Percentiles rank a stretch among this genome's conserved stretches.
Evolutionary conservation across 1,140 invertebrate genomes (phyloP).

Genomic region (Mactra quadrangularis): DNA sequence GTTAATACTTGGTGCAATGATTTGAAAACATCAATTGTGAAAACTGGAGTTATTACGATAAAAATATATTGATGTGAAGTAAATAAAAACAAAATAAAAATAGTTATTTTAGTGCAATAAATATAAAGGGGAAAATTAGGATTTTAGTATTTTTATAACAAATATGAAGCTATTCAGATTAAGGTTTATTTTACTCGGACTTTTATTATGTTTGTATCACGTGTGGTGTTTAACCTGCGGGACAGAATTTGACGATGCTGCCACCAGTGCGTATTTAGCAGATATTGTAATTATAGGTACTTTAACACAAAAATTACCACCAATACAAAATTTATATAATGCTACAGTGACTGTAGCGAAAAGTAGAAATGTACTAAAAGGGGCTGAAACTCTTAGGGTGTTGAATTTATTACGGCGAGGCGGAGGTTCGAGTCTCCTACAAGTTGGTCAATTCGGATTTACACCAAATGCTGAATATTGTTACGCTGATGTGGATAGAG

Average conservation of each 20-base stretch:
- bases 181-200: constrained; percentile 69
- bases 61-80: no score
- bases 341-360: constrained; percentile 52
- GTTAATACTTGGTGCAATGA: no score
- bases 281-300: constrained; percentile 61
- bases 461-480: constrained; percentile 50
- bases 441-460: constrained; percentile 66
- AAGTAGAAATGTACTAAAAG: constrained; percentile 64
- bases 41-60: no score
- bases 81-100: no score
- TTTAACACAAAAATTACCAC: constrained; percentile 62
- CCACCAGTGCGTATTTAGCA: constrained; percentile 65
- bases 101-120: no score
- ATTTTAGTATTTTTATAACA: not conserved
- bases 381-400: constrained; percentile 24
- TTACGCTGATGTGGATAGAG: constrained; percentile 53
- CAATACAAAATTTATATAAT: constrained; percentile 53
- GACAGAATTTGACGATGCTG: constrained; percentile 66
- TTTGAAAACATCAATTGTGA: no score
- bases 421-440: constrained; percentile 50
- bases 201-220: constrained; percentile 68
- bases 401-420: not conserved
- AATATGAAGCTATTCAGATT: constrained; percentile 70
- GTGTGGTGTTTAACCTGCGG: constrained; percentile 72
- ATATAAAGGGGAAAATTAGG: not conserved